Evolutionary conservation across 2,888 invertebrate genomes (phyloP).

Genomic region (Mellilla xanthometata): DNA sequence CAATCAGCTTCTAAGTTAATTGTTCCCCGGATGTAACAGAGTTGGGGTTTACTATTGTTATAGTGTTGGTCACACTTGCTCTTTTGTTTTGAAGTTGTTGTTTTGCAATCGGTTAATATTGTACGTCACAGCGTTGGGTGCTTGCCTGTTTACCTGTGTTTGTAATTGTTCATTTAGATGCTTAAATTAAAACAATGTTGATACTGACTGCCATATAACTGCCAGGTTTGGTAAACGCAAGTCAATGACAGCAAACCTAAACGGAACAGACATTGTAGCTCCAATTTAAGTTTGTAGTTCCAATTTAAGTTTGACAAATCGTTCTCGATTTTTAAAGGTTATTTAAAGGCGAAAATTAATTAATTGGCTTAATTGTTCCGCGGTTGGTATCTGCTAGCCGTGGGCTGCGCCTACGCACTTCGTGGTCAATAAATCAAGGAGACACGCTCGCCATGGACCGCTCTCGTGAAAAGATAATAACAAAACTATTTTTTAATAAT

Average conservation of each 20-base stretch:
- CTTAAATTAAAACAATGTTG: no score
- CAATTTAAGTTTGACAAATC: background rate
- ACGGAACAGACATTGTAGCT: background rate
- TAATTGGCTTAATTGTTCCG: constrained; percentile 31
- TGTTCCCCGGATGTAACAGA: constrained; percentile 32
- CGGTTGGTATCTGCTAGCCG: constrained; percentile 30
- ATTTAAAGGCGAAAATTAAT: constrained; percentile 27
- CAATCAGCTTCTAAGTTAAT: constrained; percentile 23
- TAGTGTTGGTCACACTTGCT: constrained; percentile 22
- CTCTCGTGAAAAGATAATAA: background rate
- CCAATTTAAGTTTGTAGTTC: background rate
- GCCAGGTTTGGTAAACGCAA: background rate
- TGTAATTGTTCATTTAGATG: no score
- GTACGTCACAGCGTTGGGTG: background rate
- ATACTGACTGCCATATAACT: constrained; percentile 38
- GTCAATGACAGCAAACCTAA: background rate
- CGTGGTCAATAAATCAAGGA: constrained; percentile 49
- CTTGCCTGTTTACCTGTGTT: no score
- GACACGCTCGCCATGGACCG: constrained; percentile 39
- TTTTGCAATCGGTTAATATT: background rate
- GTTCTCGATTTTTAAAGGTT: constrained; percentile 3
- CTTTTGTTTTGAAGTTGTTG: constrained; percentile 14
- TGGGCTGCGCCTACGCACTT: constrained; percentile 60
- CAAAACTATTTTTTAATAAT: background rate
- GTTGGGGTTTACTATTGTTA: constrained; percentile 23